Evolutionary conservation across 37 sponge, comb jelly and placozoan genomes (phyloP).

Genomic region (Oopsacas minuta): DNA sequence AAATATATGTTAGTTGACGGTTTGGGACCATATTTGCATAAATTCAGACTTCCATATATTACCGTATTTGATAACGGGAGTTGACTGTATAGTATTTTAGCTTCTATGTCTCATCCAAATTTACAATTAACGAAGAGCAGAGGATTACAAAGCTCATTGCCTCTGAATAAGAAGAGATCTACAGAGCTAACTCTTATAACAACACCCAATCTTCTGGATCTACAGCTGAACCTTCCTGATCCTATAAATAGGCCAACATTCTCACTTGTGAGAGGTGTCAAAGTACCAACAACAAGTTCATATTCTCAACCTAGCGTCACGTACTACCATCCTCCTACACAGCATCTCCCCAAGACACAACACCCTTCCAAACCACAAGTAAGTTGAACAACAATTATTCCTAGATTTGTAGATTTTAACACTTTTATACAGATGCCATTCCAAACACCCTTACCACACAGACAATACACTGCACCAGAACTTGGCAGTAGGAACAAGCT

Average conservation of each 20-base stretch:
- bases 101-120: neutral
- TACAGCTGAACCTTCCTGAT: neutral
- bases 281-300: neutral
- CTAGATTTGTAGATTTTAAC: neutral
- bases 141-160: neutral
- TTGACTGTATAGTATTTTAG: neutral
- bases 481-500: neutral
- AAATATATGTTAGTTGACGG: neutral
- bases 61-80: neutral
- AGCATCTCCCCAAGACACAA: neutral
- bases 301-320: neutral
- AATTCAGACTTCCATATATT: too few species aligned
- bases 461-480: neutral
- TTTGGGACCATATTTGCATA: too few species aligned
- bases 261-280: neutral
- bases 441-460: neutral
- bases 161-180: neutral
- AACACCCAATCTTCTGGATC: neutral
- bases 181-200: neutral
- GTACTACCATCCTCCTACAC: neutral
- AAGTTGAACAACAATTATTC: neutral
- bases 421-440: neutral
- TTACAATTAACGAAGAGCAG: neutral
- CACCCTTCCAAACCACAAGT: neutral
- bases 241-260: neutral